Evolutionary conservation across 92 coral and sea anemone species (phyloP).

Genomic region (Anthopleura xanthogrammica): DNA sequence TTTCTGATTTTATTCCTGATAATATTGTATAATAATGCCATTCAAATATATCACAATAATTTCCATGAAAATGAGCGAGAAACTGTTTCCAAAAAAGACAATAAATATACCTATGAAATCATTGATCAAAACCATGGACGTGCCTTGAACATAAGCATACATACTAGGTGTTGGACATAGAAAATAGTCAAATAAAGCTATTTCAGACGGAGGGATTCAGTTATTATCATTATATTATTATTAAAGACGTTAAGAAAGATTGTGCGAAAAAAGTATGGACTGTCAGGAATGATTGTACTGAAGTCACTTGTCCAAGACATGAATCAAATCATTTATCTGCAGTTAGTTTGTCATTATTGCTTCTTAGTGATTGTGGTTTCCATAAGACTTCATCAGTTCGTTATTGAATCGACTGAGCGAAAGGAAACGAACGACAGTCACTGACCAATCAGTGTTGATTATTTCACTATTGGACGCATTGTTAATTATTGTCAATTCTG

Average conservation of each 20-base stretch:
- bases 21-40: no score
- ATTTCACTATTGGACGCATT: neutral
- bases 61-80: no score
- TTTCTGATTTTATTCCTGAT: no score
- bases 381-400: neutral
- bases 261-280: neutral
- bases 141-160: no score
- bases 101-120: no score
- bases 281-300: neutral
- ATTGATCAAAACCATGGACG: no score
- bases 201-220: no score
- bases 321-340: neutral
- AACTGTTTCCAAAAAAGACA: no score
- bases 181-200: no score
- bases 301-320: neutral
- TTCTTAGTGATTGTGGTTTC: neutral
- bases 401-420: neutral
- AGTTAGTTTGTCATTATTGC: neutral
- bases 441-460: neutral
- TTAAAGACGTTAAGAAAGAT: neutral
- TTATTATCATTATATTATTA: neutral
- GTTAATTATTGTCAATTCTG: neutral
- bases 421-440: neutral
- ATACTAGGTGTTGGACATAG: no score
- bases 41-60: no score